Base-by-base conservation (phyloP, 1,140 invertebrate genomes). In the Trichogramma pretiosum region DNA sequence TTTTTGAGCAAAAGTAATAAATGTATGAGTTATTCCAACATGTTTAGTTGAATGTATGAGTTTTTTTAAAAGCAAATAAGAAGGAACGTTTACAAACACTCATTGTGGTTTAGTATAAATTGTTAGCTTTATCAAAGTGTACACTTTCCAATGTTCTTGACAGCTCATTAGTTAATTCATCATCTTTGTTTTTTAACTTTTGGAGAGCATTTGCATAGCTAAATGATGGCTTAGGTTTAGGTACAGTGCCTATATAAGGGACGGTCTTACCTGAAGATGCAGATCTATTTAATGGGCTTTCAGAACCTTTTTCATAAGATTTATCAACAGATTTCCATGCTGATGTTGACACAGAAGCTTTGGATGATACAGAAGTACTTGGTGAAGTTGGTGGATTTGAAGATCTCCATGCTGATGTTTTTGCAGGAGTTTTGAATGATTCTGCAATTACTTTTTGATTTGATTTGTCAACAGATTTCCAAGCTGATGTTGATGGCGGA, bases 281-380 rank as follows among this genome's bases (percentile, higher is more conserved):
- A n/a, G n/a, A n/a, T n/a, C n/a, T n/a, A n/a, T n/a, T n/a, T n/a
- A n/a, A n/a, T n/a, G n/a, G n/a, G n/a, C n/a, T 28, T 28, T 28
- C 24, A 28, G 11, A 28, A 7, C 24, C 24, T 28, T 5, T 28
- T 7, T 7, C 5, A 7, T 7, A 28, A 28, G 5, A 28, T 7
- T 28, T 28, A 7, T 28, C 24, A 28, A 28, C 11, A 28, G 5
- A 11, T 28, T 28, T 7, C 24, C 24, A 28, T 7, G 5, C 5
- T 28, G 24, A 28, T 7, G 24, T 28, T 34, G 35, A 21, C 41
- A 34, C 9, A 28, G 41, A 10, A 44, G 19, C 11, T 23, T 24
- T 38, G 43, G 32, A 38, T 28, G 21, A 36, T 49, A 34, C 41
- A 37, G 37, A 33, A 44, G 24, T 28, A 28, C n/a, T n/a, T n/a